These are phyloP conservation scores for Drosophila prosaltans DNA, from an alignment of 1,140 invertebrate genomes.

Conservation along the genomic window DNA sequence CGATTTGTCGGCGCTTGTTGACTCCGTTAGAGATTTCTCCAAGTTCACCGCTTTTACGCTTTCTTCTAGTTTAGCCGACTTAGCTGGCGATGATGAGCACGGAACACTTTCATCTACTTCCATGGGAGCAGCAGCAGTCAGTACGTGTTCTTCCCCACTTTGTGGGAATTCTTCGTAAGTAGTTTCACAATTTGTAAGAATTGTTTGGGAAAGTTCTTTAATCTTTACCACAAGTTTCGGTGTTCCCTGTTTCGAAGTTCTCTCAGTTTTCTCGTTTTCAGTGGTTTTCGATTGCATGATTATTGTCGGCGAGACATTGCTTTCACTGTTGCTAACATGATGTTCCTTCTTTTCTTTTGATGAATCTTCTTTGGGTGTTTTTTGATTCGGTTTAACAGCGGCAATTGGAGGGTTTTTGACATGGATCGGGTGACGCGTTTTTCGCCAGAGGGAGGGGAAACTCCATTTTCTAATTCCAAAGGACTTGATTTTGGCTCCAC, in stretches of 20 bases:
- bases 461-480: not conserved
- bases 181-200: not conserved
- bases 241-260: not conserved
- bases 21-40: not conserved
- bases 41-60: not conserved
- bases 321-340: not conserved
- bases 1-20: not conserved
- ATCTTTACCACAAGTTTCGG: not conserved
- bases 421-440: slow-evolving; percentile 59
- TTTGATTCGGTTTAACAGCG: slow-evolving; percentile 5
- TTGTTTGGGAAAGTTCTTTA: not conserved
- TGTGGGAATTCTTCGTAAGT: not conserved
- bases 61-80: not conserved
- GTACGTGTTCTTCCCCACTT: not conserved
- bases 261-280: not conserved
- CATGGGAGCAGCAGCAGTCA: not conserved
- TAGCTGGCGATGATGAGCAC: no score
- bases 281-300: not conserved
- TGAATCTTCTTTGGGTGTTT: not conserved
- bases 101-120: not conserved
- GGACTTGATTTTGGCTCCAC: not conserved
- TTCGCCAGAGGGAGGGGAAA: not conserved
- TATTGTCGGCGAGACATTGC: not conserved
- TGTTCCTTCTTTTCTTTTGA: not conserved
- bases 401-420: slow-evolving; percentile 57